Evolutionary conservation across 2,888 invertebrate genomes (phyloP).

Genomic region (Nomada fabriciana): DNA sequence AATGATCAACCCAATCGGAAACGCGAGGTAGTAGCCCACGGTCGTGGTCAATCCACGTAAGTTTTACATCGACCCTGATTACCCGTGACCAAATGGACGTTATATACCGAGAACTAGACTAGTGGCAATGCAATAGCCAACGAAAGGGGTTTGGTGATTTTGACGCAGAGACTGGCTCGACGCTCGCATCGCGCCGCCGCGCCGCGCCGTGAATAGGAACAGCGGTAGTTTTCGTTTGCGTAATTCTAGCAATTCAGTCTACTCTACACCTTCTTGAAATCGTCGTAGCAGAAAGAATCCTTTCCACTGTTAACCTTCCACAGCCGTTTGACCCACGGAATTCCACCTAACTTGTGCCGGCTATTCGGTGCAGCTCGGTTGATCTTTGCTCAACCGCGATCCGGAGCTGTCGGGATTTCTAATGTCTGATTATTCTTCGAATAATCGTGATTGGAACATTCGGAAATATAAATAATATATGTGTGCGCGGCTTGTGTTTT

Average conservation of each 20-base stretch:
- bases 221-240: slow-evolving; percentile 36
- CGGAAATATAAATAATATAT: not conserved
- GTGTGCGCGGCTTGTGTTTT: not conserved
- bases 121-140: too few species aligned
- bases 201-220: not conserved
- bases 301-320: slow-evolving; percentile 3
- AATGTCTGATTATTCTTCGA: slow-evolving; percentile 23
- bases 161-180: not conserved
- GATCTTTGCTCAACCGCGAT: slow-evolving; percentile 34
- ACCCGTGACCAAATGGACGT: slow-evolving; percentile 35
- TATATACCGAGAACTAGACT: not conserved
- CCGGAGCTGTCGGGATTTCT: not conserved
- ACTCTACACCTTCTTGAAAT: not conserved
- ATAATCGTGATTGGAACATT: not conserved
- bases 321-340: slow-evolving; percentile 28
- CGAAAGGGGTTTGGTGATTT: too few species aligned
- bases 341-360: slow-evolving; percentile 11
- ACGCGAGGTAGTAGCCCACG: not conserved
- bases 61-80: slow-evolving; percentile 32
- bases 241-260: slow-evolving; percentile 31
- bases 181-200: not conserved
- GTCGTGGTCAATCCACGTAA: slow-evolving; percentile 1
- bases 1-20: too few species aligned
- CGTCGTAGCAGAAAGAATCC: slow-evolving; percentile 3
- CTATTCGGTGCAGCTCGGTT: slow-evolving; percentile 5